Evolutionary conservation across 2,888 invertebrate genomes (phyloP).

Genomic region (Dryobota labecula): DNA sequence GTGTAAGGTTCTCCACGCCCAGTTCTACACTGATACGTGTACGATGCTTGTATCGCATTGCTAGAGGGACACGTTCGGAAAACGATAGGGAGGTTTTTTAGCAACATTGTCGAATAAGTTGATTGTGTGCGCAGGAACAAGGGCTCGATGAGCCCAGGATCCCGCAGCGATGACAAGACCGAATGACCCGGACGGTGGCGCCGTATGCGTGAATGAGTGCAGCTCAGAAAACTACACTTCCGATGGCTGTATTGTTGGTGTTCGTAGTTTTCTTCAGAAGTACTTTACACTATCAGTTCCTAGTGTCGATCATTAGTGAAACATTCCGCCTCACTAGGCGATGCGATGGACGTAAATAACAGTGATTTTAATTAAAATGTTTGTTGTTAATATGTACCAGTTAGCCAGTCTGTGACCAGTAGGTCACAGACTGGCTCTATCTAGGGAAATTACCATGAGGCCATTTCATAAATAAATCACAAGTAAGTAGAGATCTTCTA

Average conservation of each 20-base stretch:
- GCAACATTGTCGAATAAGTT: constrained; percentile 13
- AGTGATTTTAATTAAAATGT: neutral
- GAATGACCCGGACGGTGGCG: constrained; percentile 69
- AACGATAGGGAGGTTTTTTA: neutral
- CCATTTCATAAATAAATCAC: neutral
- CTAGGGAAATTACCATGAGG: neutral
- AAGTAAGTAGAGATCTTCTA: neutral
- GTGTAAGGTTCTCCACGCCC: neutral
- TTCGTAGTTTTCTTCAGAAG: constrained; percentile 65
- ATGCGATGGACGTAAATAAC: constrained; percentile 6
- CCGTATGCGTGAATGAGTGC: constrained; percentile 66
- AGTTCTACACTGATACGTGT: neutral
- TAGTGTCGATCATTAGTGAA: constrained; percentile 15
- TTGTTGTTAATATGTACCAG: constrained; percentile 4
- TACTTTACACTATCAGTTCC: constrained; percentile 11
- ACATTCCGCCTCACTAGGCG: neutral
- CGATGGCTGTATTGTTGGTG: constrained; percentile 74
- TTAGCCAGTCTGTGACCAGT: too few species aligned
- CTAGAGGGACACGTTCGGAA: constrained; percentile 12
- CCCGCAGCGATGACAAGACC: constrained; percentile 67
- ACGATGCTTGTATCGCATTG: constrained; percentile 5
- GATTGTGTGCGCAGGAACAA: constrained; percentile 52
- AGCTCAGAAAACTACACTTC: constrained; percentile 60
- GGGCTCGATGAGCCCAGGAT: constrained; percentile 59
- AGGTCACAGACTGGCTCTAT: neutral